Percentiles rank a stretch among this genome's conserved stretches.
phyloP scores from a whole-genome alignment of 2,888 invertebrate genomes.

The Rhagium mordax region DNA sequence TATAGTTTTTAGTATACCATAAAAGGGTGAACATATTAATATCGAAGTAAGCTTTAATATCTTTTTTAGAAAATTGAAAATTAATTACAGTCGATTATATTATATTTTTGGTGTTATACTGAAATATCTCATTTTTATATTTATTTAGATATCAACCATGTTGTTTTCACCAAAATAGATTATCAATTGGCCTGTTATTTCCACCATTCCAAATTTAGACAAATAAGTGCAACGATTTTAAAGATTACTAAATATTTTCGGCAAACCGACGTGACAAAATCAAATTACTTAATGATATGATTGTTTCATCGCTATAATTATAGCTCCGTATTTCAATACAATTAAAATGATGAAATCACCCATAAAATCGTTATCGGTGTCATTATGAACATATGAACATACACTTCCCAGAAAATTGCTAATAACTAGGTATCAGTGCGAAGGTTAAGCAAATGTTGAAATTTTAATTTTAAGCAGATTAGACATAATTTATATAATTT shows the following conservation, averaged over 20 bases:
- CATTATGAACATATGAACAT: slow-evolving; percentile 19
- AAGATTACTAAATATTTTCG: too few relatives aligned
- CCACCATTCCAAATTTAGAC: too few relatives aligned
- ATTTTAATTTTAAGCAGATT: slow-evolving; percentile 7
- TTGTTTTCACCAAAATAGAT: too few relatives aligned
- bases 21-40: too few relatives aligned
- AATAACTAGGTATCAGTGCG: neutral
- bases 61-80: neutral
- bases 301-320: neutral
- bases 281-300: neutral
- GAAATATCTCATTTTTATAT: too few relatives aligned
- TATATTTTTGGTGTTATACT: too few relatives aligned
- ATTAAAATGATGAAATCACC: slow-evolving; percentile 14
- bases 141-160: too few relatives aligned
- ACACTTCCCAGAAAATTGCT: slow-evolving; percentile 16
- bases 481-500: neutral
- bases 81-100: too few relatives aligned
- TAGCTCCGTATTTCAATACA: neutral
- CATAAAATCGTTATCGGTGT: slow-evolving; percentile 20
- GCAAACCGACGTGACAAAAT: neutral
- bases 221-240: too few relatives aligned
- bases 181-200: too few relatives aligned
- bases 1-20: too few relatives aligned
- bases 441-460: slow-evolving; percentile 17
- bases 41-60: too few relatives aligned